These are phyloP conservation scores for Vespertilio murinus DNA, from an alignment of 2,797 vertebrate genomes.

Conservation along the genomic window DNA sequence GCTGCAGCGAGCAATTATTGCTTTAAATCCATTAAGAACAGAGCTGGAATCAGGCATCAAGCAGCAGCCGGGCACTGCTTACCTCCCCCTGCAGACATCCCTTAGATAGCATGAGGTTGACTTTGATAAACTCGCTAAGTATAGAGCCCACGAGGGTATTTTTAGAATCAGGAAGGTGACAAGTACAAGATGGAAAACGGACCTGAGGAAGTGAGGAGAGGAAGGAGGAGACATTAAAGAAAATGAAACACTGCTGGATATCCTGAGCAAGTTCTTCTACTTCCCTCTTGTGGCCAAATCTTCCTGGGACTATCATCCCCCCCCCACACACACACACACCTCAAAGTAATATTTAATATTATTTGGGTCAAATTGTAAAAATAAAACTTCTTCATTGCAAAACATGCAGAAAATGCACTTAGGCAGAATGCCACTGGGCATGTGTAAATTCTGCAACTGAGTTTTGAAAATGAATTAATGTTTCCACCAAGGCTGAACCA, in stretches of 20 bases:
- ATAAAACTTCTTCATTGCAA: not conserved
- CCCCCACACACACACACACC: too few relatives aligned
- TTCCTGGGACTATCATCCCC: not conserved
- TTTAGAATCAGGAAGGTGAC: conserved; percentile 49
- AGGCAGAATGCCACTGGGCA: not conserved
- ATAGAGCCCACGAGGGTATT: not conserved
- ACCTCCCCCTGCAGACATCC: not conserved
- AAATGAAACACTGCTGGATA: not conserved
- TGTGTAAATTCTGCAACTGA: not conserved
- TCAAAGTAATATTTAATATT: not conserved
- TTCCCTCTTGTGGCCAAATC: conserved; percentile 69
- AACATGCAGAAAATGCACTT: not conserved
- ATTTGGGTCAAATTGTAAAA: conserved; percentile 24
- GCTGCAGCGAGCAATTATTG: not conserved
- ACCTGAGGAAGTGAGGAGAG: not conserved
- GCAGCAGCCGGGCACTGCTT: not conserved
- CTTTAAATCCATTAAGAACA: not conserved
- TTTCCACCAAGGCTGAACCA: not conserved
- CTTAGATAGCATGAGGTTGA: conserved; percentile 25
- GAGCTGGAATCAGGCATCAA: not conserved
- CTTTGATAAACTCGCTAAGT: conserved; percentile 35
- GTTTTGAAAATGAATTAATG: not conserved
- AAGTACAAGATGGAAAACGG: conserved; percentile 24
- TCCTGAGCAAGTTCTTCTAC: conserved; percentile 61
- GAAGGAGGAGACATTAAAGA: conserved; percentile 30